A percentile compares a stretch with the other conserved stretches of the same genome.
These are phyloP conservation scores for Malacoctenus gilli DNA, from an alignment of 2,797 vertebrate genomes.

Conservation along the genomic window DNA sequence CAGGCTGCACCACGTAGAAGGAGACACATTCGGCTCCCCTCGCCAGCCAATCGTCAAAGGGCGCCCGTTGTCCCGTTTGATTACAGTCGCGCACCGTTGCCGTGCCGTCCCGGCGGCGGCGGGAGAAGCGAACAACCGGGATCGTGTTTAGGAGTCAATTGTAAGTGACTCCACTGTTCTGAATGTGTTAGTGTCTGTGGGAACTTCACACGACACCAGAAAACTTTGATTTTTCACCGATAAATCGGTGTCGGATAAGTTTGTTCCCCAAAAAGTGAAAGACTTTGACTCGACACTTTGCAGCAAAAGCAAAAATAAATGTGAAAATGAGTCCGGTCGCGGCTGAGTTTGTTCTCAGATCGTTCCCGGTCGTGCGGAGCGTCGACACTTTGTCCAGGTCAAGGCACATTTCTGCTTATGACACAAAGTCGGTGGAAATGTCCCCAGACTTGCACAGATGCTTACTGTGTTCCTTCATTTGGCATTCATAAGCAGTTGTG, in stretches of 20 bases:
- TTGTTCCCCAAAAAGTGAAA: slow-evolving; percentile 19
- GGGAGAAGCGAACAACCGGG: slow-evolving; percentile 39
- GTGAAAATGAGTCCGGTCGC: slow-evolving; percentile 12
- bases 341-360: background rate
- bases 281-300: slow-evolving; percentile 12
- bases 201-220: slow-evolving; percentile 38
- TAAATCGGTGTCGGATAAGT: slow-evolving; percentile 32
- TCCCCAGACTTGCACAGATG: slow-evolving; percentile 26
- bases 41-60: slow-evolving; percentile 68
- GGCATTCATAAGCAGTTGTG: slow-evolving; percentile 76
- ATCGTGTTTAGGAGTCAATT: slow-evolving; percentile 49
- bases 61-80: slow-evolving; percentile 62
- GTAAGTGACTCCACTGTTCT: slow-evolving; percentile 47
- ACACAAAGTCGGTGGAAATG: slow-evolving; percentile 67
- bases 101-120: slow-evolving; percentile 39
- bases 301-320: no score
- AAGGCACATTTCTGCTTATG: slow-evolving; percentile 63
- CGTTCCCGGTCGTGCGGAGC: slow-evolving; percentile 19
- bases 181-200: slow-evolving; percentile 14
- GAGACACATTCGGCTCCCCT: slow-evolving; percentile 73
- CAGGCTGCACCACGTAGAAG: slow-evolving; percentile 69
- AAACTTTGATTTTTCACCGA: slow-evolving; percentile 35
- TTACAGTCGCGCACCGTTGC: slow-evolving; percentile 60
- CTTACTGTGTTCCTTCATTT: slow-evolving; percentile 63
- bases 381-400: slow-evolving; percentile 55